phyloP scores from a whole-genome alignment of 2,888 invertebrate genomes.

The Protodeltote pygarga region DNA sequence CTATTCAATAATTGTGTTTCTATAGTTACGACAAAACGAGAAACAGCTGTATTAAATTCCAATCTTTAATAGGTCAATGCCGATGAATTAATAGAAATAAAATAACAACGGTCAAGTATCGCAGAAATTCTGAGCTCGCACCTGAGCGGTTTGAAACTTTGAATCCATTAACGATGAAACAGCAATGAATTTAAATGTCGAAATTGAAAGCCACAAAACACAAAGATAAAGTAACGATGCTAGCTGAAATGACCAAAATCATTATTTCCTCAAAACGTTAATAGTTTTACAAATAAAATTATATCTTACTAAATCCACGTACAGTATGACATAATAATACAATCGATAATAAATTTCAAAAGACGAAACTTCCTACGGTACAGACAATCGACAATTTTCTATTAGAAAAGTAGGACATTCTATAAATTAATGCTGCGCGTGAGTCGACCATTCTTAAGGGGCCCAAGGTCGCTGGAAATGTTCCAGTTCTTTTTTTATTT shows the following conservation, averaged over 20 bases:
- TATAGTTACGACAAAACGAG: slow-evolving; percentile 10
- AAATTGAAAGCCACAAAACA: slow-evolving; percentile 1
- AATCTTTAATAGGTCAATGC: slow-evolving; percentile 39
- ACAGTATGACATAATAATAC: slow-evolving; percentile 47
- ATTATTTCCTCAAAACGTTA: slow-evolving; percentile 20
- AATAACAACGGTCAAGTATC: too few species aligned
- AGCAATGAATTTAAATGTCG: background rate
- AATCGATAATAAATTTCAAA: slow-evolving; percentile 40
- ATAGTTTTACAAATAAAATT: slow-evolving; percentile 15
- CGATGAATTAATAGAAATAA: slow-evolving; percentile 28
- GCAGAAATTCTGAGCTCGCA: background rate
- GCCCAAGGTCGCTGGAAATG: slow-evolving; percentile 84
- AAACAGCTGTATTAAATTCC: slow-evolving; percentile 20
- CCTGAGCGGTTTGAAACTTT: too few species aligned
- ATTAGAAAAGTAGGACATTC: slow-evolving; percentile 74
- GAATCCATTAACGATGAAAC: slow-evolving; percentile 6
- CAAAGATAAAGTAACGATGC: background rate
- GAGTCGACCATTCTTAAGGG: slow-evolving; percentile 72
- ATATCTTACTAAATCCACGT: slow-evolving; percentile 33
- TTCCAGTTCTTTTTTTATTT: slow-evolving; percentile 72
- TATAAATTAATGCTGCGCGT: slow-evolving; percentile 73
- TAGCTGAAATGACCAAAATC: slow-evolving; percentile 2
- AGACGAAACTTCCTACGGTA: slow-evolving; percentile 28
- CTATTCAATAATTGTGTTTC: too few species aligned
- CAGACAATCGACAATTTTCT: slow-evolving; percentile 59